Base-by-base conservation (phyloP, 2,888 invertebrate genomes). In the Dynastes maya region DNA sequence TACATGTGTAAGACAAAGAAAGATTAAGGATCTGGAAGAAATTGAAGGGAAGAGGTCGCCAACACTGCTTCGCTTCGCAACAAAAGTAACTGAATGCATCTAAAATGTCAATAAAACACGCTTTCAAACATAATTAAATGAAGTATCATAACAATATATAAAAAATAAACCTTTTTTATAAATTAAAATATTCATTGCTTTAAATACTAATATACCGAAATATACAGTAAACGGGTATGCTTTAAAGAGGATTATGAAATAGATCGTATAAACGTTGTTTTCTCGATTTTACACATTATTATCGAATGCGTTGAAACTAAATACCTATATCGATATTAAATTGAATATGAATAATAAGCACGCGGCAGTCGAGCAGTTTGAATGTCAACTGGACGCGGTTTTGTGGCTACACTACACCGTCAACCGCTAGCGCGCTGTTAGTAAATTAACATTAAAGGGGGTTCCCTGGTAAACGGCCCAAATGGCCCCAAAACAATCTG, bases 331-430 rank as follows among this genome's bases (percentile, higher is more conserved):
- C 45, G 11, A 61, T 74, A 61, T 61, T 58, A 51, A 76, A 76
- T n/a, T 45, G 76, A 72, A 78, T 79, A 77, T 79, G 79, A 79
- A 79, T 79, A 79, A 79, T 79, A 77, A 71, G 79, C 68, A 51
- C 75, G 78, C 78, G 80, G 78, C 76, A 63, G 40, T 61, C 65
- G 55, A 71, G 74, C 78, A 80, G 78, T 80, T 74, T 49, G 76
- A 78, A 80, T 78, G 80, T 80, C 80, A 80, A 80, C 78, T 78
- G 76, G 75, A 67, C 76, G 78, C 76, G 78, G 80, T 78, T 80
- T 78, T 77, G 80, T 76, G 80, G 80, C 63, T 63, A 68, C 74
- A 72, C 78, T 75, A 75, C 75, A 75, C 68, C 61, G 78, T 51
- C 53, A 74, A 74, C 72, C 72, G 61, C 72, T 74, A 75, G 78